Conservation (phyloP, 2,113 vertebrate species). For the Petroica traversi region DNA sequence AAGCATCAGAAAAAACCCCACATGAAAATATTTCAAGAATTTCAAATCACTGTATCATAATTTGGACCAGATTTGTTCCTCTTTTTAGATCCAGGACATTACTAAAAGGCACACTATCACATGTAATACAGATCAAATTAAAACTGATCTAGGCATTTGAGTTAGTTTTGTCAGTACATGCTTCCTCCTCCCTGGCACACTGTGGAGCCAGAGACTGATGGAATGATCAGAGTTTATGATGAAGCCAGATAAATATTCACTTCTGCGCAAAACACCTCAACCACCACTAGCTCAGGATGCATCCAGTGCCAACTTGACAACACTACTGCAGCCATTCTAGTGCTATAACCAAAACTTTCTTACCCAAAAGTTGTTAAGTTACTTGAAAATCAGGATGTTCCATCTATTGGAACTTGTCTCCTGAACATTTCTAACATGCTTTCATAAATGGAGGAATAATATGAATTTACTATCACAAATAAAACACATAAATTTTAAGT, state of each 20-base stretch:
- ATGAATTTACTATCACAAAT: neutral
- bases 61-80: neutral
- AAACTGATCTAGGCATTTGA: neutral
- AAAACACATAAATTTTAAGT: neutral
- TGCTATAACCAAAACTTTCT: neutral
- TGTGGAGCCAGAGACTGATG: neutral
- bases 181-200: neutral
- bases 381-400: neutral
- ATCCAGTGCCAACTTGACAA: neutral
- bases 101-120: neutral
- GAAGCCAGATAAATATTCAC: neutral
- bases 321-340: neutral
- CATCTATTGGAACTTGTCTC: neutral
- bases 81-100: neutral
- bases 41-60: neutral
- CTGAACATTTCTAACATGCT: neutral
- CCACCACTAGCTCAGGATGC: neutral
- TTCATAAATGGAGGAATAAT: neutral
- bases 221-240: neutral
- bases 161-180: neutral
- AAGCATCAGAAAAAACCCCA: neutral
- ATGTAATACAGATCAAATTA: neutral
- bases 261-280: neutral
- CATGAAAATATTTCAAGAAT: neutral
- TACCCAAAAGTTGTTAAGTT: neutral